These are phyloP conservation scores for Actenoides hombroni DNA, from an alignment of 2,113 vertebrate genomes.

Conservation along the genomic window DNA sequence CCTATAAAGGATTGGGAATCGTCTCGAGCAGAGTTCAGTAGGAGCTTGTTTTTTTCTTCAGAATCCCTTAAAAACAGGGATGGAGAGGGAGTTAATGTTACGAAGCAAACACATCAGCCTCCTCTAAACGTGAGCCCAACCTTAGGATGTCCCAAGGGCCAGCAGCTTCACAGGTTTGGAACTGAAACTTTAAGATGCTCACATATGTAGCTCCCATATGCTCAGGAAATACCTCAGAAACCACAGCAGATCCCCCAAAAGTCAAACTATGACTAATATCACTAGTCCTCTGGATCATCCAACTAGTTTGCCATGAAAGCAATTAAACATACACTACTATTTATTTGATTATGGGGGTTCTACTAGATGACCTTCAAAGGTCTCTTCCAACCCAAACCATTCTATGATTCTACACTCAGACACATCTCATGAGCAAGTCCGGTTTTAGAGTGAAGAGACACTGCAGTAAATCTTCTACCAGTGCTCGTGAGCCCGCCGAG, in stretches of 20 bases:
- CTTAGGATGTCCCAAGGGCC: not conserved
- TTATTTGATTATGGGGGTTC: too few species aligned
- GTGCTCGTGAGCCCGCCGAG: not conserved
- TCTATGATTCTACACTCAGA: not conserved
- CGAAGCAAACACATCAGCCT: not conserved
- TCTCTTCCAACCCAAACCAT: too few species aligned
- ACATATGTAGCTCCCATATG: fast-evolving
- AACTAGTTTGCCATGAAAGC: not conserved
- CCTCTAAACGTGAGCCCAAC: constrained; percentile 57
- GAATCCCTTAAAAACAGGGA: constrained; percentile 72
- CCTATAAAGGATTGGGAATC: constrained; percentile 83
- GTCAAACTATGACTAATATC: not conserved
- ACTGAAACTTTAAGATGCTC: not conserved
- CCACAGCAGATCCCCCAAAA: not conserved
- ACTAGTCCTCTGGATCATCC: not conserved
- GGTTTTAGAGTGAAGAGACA: not conserved
- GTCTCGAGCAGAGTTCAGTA: constrained; percentile 83
- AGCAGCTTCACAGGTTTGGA: not conserved
- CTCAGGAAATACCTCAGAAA: not conserved
- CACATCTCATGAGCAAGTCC: not conserved
- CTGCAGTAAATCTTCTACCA: not conserved
- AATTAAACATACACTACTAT: not conserved
- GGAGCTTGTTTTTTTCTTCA: constrained; percentile 76
- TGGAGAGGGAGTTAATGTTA: not conserved
- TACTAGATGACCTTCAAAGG: too few species aligned